Base-by-base conservation (phyloP, 23 tunicate species). In the Ciona savignyi region DNA sequence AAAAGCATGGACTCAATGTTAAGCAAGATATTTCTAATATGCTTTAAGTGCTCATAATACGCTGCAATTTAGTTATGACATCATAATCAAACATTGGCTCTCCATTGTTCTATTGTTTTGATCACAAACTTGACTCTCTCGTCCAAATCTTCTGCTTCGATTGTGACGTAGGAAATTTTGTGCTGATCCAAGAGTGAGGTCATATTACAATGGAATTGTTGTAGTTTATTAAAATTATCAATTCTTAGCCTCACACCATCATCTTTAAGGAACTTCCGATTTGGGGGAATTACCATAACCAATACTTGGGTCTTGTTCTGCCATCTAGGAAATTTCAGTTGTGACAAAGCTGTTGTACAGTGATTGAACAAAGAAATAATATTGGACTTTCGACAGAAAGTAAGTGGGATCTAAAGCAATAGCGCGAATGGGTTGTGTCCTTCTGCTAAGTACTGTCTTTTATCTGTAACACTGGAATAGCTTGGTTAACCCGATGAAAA, bases 91-190 rank as follows among this genome's bases (percentile, higher is more conserved):
- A 15, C 9, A 6, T 42, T 6, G 9, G 9, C 15, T 15, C 9
- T 42, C 56, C 56, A 42, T 42, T 42, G 56, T 42, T 42, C 15
- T 9, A 42, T 42, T 42, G 56, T 42, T 42, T 15, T 9, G 56
- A 15, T 42, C 28, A 63, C 67, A n/a, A n/a, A 23, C 6, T 22
- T 25, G 6, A 25, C 67, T 63, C 67, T 20, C 22, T 63, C 67
- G 67, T 63, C 6, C 67, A 63, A 63, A 63, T 63, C 67, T 63
- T 63, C 28, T 23, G 28, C 67, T 22, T 23, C 28, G 67, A 63
- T 63, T 63, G 4, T 25, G 28, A 63, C 67, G 28, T 9, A 63
- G 26, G 6, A 4, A 63, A 63, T 63, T 9, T 63, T 23, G 22
- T n/a, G 67, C 28, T 63, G 28, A 23, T 25, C 22, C 67, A 63